Evolutionary conservation across 2,113 vertebrate genomes (phyloP).

Genomic region (Chaenocephalus aceratus): DNA sequence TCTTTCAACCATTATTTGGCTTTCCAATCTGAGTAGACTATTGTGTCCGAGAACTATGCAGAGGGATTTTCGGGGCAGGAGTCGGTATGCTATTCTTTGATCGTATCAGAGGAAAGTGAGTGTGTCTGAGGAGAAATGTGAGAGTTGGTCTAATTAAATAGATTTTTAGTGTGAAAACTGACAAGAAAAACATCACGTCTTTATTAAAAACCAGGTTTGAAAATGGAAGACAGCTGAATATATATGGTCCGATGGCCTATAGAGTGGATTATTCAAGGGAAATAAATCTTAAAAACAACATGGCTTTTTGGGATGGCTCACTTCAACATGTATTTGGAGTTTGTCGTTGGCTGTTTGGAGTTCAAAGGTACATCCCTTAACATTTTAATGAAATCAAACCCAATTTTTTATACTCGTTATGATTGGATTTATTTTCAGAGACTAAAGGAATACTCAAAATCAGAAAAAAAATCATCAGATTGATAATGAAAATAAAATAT

Average conservation of each 20-base stretch:
- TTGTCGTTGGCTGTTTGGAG: not conserved
- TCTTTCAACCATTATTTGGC: slow-evolving; percentile 44
- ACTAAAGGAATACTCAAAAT: not conserved
- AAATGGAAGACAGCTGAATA: not conserved
- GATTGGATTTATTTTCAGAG: no score
- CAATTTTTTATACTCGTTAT: not conserved
- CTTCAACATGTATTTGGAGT: not conserved
- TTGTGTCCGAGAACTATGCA: slow-evolving; percentile 43
- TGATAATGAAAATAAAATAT: not conserved
- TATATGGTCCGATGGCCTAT: not conserved
- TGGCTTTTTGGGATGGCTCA: not conserved
- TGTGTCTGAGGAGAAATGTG: slow-evolving; percentile 27
- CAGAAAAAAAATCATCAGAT: not conserved
- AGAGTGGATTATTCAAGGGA: slow-evolving; percentile 1
- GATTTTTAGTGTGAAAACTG: slow-evolving; percentile 13
- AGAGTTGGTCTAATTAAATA: slow-evolving; percentile 36
- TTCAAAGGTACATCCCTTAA: not conserved
- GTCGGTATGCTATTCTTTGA: slow-evolving; percentile 42
- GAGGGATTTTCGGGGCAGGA: slow-evolving; percentile 12
- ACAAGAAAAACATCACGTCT: slow-evolving; percentile 35
- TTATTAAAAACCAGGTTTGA: slow-evolving; percentile 31
- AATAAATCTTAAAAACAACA: not conserved
- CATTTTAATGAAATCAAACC: not conserved
- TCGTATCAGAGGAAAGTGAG: slow-evolving; percentile 30
- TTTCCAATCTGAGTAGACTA: slow-evolving; percentile 33